phyloP scores from a whole-genome alignment of 2,888 invertebrate genomes.

The Caenorhabditis doughertyi region DNA sequence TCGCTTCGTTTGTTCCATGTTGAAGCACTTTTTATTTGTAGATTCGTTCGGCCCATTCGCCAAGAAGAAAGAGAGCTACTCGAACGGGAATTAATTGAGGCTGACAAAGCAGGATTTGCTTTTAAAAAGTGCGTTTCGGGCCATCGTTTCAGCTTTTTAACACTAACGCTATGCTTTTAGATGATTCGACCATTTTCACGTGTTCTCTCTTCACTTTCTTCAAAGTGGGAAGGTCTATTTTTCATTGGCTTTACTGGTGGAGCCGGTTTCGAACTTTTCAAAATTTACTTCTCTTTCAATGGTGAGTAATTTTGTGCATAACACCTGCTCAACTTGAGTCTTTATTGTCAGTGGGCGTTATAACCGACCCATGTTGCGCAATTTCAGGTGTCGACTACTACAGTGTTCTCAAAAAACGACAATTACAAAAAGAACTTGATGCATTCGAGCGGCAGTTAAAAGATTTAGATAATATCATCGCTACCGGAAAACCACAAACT shows the following conservation, averaged over 20 bases:
- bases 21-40: too few species aligned
- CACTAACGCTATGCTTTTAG: not conserved
- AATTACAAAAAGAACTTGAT: conserved; percentile 77
- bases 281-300: conserved; percentile 76
- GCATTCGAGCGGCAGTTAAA: conserved; percentile 74
- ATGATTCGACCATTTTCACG: conserved; percentile 64
- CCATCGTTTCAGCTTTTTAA: not conserved
- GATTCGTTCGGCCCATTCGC: conserved; percentile 77
- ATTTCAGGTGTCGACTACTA: conserved; percentile 78
- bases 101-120: conserved; percentile 79
- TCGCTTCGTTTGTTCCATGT: not conserved
- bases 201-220: conserved; percentile 48
- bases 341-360: too few species aligned
- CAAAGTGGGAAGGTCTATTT: conserved; percentile 65
- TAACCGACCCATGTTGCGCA: too few species aligned
- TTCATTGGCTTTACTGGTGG: conserved; percentile 76
- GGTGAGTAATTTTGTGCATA: conserved; percentile 47
- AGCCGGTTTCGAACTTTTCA: conserved; percentile 81
- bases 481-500: conserved; percentile 67
- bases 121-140: conserved; percentile 63
- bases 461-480: conserved; percentile 73
- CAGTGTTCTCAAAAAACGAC: conserved; percentile 77
- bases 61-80: conserved; percentile 78
- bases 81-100: conserved; percentile 80
- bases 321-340: too few species aligned